Percentiles rank a stretch among this genome's conserved stretches.
Evolutionary conservation across 30 jellyfish, hydroid and myxozoan species (phyloP).

Genomic region (Rhopilema esculentum): DNA sequence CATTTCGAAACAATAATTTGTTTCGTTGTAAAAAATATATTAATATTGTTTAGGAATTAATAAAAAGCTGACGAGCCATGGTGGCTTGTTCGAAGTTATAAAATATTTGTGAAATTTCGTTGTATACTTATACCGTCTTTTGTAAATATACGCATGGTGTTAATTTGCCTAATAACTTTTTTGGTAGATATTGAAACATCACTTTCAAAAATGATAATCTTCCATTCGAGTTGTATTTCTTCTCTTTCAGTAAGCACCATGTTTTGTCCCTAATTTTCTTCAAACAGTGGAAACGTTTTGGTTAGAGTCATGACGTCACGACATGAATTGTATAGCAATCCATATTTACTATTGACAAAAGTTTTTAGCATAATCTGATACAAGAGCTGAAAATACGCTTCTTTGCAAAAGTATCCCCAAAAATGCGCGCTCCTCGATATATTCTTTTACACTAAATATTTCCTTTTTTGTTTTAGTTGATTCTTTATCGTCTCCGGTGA

Average conservation of each 20-base stretch:
- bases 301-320: too few species aligned
- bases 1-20: neutral
- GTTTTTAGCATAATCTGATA: too few species aligned
- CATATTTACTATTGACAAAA: too few species aligned
- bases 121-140: slow-evolving; percentile 19
- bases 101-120: neutral
- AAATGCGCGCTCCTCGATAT: too few species aligned
- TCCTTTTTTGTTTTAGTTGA: too few species aligned
- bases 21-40: neutral
- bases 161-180: neutral
- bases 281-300: neutral
- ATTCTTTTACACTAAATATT: too few species aligned
- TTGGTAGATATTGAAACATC: neutral
- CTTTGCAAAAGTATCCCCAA: too few species aligned
- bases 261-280: neutral
- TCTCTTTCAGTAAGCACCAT: too few species aligned
- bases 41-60: neutral
- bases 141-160: slow-evolving; percentile 15
- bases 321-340: too few species aligned
- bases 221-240: neutral
- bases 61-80: neutral
- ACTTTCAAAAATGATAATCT: neutral
- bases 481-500: too few species aligned
- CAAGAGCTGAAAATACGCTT: too few species aligned
- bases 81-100: neutral